Evolutionary conservation across 92 coral and sea anemone species (phyloP).

Genomic region (Epizoanthus illoricatus): DNA sequence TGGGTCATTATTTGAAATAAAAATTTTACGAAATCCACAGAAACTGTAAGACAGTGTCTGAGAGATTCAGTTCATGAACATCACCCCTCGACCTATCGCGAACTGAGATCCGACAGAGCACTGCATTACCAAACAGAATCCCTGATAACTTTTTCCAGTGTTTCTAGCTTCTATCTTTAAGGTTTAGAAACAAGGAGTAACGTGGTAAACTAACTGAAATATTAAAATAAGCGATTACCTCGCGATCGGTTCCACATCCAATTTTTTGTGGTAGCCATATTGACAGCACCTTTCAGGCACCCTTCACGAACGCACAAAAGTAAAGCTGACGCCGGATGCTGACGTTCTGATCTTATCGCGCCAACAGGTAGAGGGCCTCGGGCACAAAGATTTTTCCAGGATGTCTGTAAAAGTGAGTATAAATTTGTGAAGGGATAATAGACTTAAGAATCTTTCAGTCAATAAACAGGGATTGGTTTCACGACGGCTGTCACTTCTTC

Average conservation of each 20-base stretch:
- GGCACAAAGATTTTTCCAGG: neutral
- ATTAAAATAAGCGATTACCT: neutral
- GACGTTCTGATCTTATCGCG: neutral
- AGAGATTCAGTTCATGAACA: no score
- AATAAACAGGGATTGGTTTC: no score
- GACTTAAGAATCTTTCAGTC: no score
- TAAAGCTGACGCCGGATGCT: neutral
- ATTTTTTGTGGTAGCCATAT: conserved; percentile 24
- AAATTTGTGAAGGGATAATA: no score
- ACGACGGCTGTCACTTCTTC: no score
- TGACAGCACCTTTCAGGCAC: conserved; percentile 7
- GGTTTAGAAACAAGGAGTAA: neutral
- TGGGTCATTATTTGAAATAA: no score
- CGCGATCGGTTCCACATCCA: conserved; percentile 22
- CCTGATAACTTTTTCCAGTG: no score
- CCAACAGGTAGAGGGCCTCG: neutral
- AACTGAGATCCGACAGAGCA: neutral
- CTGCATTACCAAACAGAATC: no score
- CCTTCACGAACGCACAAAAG: conserved; percentile 1
- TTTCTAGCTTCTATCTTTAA: no score
- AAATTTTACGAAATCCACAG: no score
- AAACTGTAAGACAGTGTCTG: no score
- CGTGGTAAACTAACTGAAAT: neutral
- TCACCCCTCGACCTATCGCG: no score
- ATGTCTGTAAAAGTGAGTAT: neutral